These are phyloP conservation scores for Tadarida brasiliensis DNA, from an alignment of 2,797 vertebrate genomes.

Conservation along the genomic window DNA sequence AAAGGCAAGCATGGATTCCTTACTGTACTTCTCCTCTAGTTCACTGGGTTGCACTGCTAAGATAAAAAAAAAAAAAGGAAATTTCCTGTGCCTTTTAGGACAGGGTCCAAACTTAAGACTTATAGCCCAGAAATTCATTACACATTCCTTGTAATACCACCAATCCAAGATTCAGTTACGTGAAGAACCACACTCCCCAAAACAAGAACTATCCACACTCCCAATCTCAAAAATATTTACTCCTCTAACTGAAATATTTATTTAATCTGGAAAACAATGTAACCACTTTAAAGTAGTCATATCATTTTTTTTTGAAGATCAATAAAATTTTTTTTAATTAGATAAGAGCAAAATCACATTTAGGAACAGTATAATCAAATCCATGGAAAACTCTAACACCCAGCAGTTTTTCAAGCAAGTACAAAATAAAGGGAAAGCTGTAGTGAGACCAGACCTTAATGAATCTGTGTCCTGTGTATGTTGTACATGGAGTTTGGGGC, in stretches of 20 bases:
- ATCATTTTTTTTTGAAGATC: neutral
- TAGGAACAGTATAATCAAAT: neutral
- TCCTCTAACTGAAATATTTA: neutral
- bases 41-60: neutral
- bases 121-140: neutral
- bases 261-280: neutral
- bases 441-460: neutral
- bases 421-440: neutral
- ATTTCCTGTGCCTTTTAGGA: neutral
- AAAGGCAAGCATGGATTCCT: neutral
- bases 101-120: neutral
- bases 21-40: neutral
- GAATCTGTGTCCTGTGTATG: neutral
- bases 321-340: constrained; percentile 42
- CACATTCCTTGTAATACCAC: neutral
- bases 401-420: neutral
- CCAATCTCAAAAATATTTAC: neutral
- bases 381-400: neutral
- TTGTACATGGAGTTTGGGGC: neutral
- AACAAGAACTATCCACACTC: neutral
- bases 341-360: constrained; percentile 8
- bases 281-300: neutral
- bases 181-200: neutral
- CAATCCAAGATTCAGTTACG: neutral
- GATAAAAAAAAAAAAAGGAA: neutral